Evolutionary conservation across 2,888 invertebrate species (phyloP), one percentile per base, ranked within the genome.

Genomic region (Folsomia manolachei): DNA sequence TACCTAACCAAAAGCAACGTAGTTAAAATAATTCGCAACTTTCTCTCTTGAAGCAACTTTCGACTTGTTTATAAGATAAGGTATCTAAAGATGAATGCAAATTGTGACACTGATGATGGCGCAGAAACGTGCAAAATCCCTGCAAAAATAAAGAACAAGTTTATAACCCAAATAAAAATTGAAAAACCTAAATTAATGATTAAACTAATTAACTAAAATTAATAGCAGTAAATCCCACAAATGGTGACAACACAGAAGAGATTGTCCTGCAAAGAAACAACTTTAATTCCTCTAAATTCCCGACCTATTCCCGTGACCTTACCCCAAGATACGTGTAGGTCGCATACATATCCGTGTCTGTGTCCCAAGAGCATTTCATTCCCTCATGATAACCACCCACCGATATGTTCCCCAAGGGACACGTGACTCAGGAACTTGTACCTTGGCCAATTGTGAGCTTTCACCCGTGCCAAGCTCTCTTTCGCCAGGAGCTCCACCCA

Each of bases 351-450:
- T 80, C 80, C n/a, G 79, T 77, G 23, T 78, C 78, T 7, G 75
- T 71, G 73, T 80, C 80, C 80, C 80, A 80, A 1, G 75, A 72
- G 27, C 77, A 78, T 52, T 79, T 76, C 78, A 80, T 78, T 18
- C 78, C 80, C 25, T 71, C 65, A 69, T 79, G 78, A 63, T 79
- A 76, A 52, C 80, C 80, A 14, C 78, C 78, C 2, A 4, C 80
- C 80, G 39, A 78, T 76, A 26, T 79, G 76, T 60, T 80, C 80
- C 27, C 80, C 80, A 1, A 80, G 27, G 9, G 75, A 72, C 9
- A 80, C 77, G 24, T 69, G 69, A 14, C 74, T 52, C n/a, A 78
- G 70, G 26, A 79, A 66, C 65, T 80, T 80, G 72, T 80, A 80
- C 60, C 80, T 70, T 65, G 23, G 69, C 75, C 27, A 80, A 73